Percentiles rank a stretch among this genome's conserved stretches.
These are phyloP conservation scores for Calyptommatus sinebrachiatus DNA, from an alignment of 2,113 vertebrate genomes.

Conservation along the genomic window DNA sequence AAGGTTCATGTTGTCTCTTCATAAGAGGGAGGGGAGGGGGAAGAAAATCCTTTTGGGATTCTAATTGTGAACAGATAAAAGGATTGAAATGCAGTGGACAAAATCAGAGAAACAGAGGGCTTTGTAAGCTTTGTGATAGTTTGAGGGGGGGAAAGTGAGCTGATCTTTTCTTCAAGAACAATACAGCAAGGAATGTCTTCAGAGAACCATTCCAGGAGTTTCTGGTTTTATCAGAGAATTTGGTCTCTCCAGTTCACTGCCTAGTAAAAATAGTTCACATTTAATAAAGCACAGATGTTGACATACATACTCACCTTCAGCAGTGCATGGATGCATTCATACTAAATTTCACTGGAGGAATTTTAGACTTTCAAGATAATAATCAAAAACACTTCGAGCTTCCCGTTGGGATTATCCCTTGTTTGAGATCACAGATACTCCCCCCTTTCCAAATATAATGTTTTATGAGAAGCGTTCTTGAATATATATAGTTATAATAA, in stretches of 20 bases:
- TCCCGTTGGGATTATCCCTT: constrained; percentile 75
- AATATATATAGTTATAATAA: constrained; percentile 22
- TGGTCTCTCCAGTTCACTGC: constrained; percentile 77
- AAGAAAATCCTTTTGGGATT: constrained; percentile 29
- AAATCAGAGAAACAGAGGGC: constrained; percentile 52
- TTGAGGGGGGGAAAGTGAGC: background rate
- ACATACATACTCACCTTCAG: constrained; percentile 74
- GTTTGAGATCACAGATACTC: constrained; percentile 72
- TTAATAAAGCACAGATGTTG: constrained; percentile 81
- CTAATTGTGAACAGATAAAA: background rate
- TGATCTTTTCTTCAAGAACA: constrained; percentile 64
- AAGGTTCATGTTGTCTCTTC: background rate
- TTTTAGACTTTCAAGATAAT: constrained; percentile 80
- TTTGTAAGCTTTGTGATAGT: constrained; percentile 47
- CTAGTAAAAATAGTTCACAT: constrained; percentile 72
- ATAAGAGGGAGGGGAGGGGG: constrained; percentile 19
- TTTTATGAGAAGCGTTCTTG: constrained; percentile 52
- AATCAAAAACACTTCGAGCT: constrained; percentile 76
- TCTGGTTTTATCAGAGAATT: constrained; percentile 77
- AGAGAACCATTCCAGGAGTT: constrained; percentile 74
- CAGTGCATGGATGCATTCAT: constrained; percentile 75
- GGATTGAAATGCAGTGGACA: background rate
- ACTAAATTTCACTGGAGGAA: constrained; percentile 82
- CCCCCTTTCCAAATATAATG: constrained; percentile 46
- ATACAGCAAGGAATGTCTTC: constrained; percentile 73